A percentile compares a stretch with the other conserved stretches of the same genome.
These are phyloP conservation scores for Clarias laeviceps DNA, from an alignment of 2,797 vertebrate species.

Conservation along the genomic window DNA sequence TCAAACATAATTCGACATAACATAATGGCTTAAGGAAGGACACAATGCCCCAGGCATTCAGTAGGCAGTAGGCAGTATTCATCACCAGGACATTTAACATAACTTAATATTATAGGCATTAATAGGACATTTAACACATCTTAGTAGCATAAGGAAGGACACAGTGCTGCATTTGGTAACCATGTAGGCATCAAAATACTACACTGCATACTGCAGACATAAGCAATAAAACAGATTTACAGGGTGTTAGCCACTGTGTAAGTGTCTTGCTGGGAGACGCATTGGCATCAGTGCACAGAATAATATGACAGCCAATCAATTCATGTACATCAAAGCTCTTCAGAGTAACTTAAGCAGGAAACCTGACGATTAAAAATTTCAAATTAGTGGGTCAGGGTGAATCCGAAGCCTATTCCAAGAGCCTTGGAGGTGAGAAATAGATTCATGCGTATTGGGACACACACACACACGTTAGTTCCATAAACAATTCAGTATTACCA, in stretches of 20 bases:
- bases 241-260: slow-evolving; percentile 40
- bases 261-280: slow-evolving; percentile 42
- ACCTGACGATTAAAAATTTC: background rate
- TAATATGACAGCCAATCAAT: slow-evolving; percentile 54
- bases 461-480: background rate
- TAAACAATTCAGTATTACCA: background rate
- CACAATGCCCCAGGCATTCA: no score
- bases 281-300: slow-evolving; percentile 72
- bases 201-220: slow-evolving; percentile 13
- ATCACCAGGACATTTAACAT: no score
- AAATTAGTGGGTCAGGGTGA: background rate
- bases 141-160: slow-evolving; percentile 1
- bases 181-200: slow-evolving; percentile 10
- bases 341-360: background rate
- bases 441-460: background rate
- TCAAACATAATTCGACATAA: no score
- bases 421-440: background rate
- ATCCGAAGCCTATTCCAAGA: background rate
- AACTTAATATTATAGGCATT: no score
- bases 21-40: no score
- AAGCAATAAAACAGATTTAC: slow-evolving; percentile 41
- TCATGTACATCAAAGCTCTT: slow-evolving; percentile 25
- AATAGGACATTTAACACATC: background rate
- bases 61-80: no score
- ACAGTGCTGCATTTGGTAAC: slow-evolving; percentile 13